Evolutionary conservation across 1,140 invertebrate species (phyloP).

Genomic region (Drosophila rhopaloa): DNA sequence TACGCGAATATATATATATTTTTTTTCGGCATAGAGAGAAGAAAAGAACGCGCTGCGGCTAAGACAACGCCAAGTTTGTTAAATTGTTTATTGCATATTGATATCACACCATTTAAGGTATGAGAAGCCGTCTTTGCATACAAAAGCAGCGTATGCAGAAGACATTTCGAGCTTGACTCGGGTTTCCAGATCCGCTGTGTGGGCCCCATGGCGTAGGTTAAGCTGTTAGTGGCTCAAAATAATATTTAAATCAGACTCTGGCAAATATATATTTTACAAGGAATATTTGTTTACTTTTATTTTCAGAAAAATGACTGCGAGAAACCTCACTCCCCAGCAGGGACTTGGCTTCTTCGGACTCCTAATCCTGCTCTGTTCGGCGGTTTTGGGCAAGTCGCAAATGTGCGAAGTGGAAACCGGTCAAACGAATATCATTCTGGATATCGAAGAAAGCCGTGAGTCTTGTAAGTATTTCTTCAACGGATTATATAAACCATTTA

Average conservation of each 20-base stretch:
- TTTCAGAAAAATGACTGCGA: slow-evolving; percentile 61
- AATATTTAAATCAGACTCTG: slow-evolving; percentile 25
- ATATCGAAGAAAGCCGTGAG: slow-evolving; percentile 94
- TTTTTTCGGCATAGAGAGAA: background rate
- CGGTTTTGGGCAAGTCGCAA: slow-evolving; percentile 79
- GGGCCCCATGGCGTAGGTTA: slow-evolving; percentile 35
- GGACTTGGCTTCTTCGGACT: slow-evolving; percentile 46
- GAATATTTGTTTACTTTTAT: slow-evolving; percentile 25
- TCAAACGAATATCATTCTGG: slow-evolving; percentile 94
- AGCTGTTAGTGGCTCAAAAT: background rate
- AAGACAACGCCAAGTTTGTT: slow-evolving; percentile 77
- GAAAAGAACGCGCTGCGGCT: slow-evolving; percentile 28
- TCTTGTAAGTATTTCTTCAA: slow-evolving; percentile 88
- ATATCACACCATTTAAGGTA: slow-evolving; percentile 77
- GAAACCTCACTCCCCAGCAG: slow-evolving; percentile 31
- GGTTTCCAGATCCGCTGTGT: slow-evolving; percentile 11
- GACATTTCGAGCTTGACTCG: slow-evolving; percentile 43
- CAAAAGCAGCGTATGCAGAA: slow-evolving; percentile 48
- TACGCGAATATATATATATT: slow-evolving; percentile 31
- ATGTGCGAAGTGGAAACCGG: slow-evolving; percentile 90
- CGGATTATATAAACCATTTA: background rate
- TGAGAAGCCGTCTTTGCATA: slow-evolving; percentile 67
- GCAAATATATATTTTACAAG: slow-evolving; percentile 28
- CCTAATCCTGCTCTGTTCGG: slow-evolving; percentile 60
- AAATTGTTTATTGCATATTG: slow-evolving; percentile 83